phyloP scores from a whole-genome alignment of 1,140 invertebrate genomes.

The Propsilocerus akamusi region DNA sequence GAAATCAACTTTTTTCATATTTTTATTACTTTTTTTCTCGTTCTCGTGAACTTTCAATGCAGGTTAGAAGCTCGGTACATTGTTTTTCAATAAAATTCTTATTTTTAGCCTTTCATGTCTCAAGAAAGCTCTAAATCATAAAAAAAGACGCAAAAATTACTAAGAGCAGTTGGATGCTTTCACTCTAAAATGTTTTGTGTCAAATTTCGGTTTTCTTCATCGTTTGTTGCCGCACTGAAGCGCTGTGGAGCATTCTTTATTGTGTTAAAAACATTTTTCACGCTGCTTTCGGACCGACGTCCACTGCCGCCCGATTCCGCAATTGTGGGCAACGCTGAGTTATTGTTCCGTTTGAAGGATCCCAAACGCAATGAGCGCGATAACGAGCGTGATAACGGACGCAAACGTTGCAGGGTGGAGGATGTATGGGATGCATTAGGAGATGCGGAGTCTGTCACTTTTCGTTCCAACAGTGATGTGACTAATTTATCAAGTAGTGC shows the following conservation, averaged over 20 bases:
- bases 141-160: no score
- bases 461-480: slow-evolving; percentile 17
- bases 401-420: slow-evolving; percentile 20
- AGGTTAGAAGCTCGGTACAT: no score
- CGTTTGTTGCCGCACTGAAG: slow-evolving; percentile 11
- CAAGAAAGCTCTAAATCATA: no score
- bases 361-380: slow-evolving; percentile 13
- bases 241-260: slow-evolving; percentile 10
- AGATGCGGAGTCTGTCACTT: slow-evolving; percentile 7
- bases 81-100: no score
- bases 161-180: no score
- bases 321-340: slow-evolving; percentile 6
- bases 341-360: slow-evolving; percentile 1
- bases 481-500: slow-evolving; percentile 20
- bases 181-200: slow-evolving; percentile 15
- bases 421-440: slow-evolving; percentile 11
- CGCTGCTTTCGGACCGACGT: slow-evolving; percentile 4
- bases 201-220: slow-evolving; percentile 18
- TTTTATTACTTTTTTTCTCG: no score
- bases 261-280: slow-evolving; percentile 8
- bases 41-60: no score
- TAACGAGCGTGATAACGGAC: slow-evolving; percentile 17
- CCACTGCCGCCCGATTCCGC: neutral
- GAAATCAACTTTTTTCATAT: no score
- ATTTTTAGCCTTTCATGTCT: no score